A percentile compares a stretch with the other conserved stretches of the same genome.
These are phyloP conservation scores for Amphimallon solstitiale DNA, from an alignment of 2,888 invertebrate species.

Conservation along the genomic window DNA sequence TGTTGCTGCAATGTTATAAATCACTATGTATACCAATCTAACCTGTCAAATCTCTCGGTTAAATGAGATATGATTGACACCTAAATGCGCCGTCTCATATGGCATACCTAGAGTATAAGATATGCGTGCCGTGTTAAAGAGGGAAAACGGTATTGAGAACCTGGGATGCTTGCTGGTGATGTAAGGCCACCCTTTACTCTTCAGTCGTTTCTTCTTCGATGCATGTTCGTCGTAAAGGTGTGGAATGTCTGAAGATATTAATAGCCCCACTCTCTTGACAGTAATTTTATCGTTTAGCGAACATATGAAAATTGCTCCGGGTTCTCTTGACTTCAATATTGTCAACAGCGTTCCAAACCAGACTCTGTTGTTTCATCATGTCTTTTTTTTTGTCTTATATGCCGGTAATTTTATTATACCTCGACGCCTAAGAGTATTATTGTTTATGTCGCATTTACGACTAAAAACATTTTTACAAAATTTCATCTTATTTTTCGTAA, in stretches of 20 bases:
- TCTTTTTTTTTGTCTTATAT: constrained; percentile 1
- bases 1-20: constrained; percentile 58
- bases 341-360: constrained; percentile 21
- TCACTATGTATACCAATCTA: constrained; percentile 60
- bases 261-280: constrained; percentile 44
- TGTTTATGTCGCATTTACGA: too few relatives aligned
- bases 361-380: constrained; percentile 28
- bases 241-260: constrained; percentile 46
- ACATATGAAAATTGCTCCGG: constrained; percentile 45
- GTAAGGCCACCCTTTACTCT: background rate
- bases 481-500: too few relatives aligned
- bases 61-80: constrained; percentile 64
- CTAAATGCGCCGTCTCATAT: constrained; percentile 58
- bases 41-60: constrained; percentile 60
- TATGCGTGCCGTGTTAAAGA: constrained; percentile 19
- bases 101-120: constrained; percentile 20
- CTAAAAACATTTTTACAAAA: too few relatives aligned
- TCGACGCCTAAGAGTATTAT: too few relatives aligned
- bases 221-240: constrained; percentile 39
- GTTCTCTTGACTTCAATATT: constrained; percentile 30
- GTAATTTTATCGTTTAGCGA: constrained; percentile 48
- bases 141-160: constrained; percentile 32
- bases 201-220: constrained; percentile 24
- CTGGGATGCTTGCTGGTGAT: constrained; percentile 10
- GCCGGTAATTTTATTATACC: constrained; percentile 17